These are phyloP conservation scores for Aricia artaxerxes DNA, from an alignment of 2,888 invertebrate genomes.

Conservation along the genomic window DNA sequence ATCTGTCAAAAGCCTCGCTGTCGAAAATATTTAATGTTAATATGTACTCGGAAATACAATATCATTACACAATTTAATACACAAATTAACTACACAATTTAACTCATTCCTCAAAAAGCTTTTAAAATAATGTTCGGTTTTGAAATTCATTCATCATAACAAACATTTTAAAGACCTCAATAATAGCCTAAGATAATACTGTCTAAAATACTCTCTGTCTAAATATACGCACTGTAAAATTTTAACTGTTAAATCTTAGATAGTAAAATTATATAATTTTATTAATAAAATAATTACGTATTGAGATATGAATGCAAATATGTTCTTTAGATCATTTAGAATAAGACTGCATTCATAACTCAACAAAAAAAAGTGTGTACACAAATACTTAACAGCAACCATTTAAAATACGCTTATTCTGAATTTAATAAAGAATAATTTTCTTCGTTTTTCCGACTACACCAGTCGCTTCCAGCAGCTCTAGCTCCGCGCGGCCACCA, in stretches of 20 bases:
- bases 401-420: not conserved
- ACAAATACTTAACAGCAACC: too few relatives aligned
- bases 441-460: not conserved
- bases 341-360: too few relatives aligned
- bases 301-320: too few relatives aligned
- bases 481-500: constrained; percentile 53
- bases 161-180: too few relatives aligned
- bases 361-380: not conserved
- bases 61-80: not conserved
- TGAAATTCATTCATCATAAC: not conserved
- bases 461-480: constrained; percentile 47
- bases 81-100: not conserved
- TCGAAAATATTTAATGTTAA: too few relatives aligned
- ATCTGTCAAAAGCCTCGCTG: too few relatives aligned
- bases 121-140: not conserved
- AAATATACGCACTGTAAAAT: not conserved
- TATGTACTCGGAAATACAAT: not conserved
- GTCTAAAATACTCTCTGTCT: not conserved
- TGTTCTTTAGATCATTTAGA: too few relatives aligned
- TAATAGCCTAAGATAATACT: not conserved
- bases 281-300: too few relatives aligned
- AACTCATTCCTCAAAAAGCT: not conserved
- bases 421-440: not conserved
- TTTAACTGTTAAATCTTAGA: too few relatives aligned
- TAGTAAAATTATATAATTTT: too few relatives aligned